Evolutionary conservation across 2,113 vertebrate genomes (phyloP), one percentile per base, ranked within the genome.

Genomic region (Vulpes ferrilata): DNA sequence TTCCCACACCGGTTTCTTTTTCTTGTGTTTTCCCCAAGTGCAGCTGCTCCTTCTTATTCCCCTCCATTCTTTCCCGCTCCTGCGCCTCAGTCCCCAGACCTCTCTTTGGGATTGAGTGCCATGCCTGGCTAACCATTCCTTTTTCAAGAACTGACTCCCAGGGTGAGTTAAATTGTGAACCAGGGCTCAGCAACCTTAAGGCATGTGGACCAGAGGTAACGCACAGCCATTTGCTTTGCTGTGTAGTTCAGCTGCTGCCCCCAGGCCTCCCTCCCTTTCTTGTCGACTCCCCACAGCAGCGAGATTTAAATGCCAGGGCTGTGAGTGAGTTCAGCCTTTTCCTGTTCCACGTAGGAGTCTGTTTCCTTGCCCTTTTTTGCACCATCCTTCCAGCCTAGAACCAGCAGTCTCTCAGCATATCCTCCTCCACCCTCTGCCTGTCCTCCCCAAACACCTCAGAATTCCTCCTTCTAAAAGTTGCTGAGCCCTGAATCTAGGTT

Each of bases 391-490:
- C 3, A 43, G 43, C 64, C 81, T 62, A 62, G 86, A 91, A 93
- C 90, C 88, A 69, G 53, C 53, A 71, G 57, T 95, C 79, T 65
- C 60, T 65, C 23, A 9, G 30, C 79, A n/a, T 83, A 79, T 93
- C 78, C 79, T 43, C 38, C 17, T 38, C n/a, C 7, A 5, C 16
- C n/a, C 1, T 51, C 43, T 17, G 30, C 43, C 64, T 60, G 16
- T 64, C 32, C 30, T 30, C 57, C 65, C 67, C 4, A 23, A 89
- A 81, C 55, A 93, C 38, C 78, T 93, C 86, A 94, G 51, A 79
- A 20, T 96, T 97, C 95, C 93, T 96, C 92, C 92, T 98, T 97
- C 95, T 94, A 92, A 95, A 88, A 92, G 86, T 67, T 95, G 30
- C 81, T 65, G 25, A 88, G 86, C 57, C 48, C n/a, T n/a, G 11